Percentiles rank a stretch among this genome's conserved stretches.
phyloP scores from a whole-genome alignment of 2,113 vertebrate genomes.

The Promerops cafer region DNA sequence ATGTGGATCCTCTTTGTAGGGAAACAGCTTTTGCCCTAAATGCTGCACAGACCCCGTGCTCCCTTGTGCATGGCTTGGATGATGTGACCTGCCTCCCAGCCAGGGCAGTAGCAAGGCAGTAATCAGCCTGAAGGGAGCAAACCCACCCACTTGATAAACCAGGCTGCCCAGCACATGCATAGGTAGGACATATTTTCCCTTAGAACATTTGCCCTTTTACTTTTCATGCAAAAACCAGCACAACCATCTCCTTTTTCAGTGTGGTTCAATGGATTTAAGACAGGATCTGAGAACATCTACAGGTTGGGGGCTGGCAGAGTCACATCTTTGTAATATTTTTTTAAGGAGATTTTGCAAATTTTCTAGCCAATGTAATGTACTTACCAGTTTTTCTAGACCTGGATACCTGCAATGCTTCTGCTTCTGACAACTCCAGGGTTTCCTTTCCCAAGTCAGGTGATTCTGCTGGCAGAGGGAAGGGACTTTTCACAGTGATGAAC shows the following conservation, averaged over 20 bases:
- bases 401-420: not conserved
- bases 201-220: not conserved
- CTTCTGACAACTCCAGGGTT: not conserved
- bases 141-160: not conserved
- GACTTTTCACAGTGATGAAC: not conserved
- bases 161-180: not conserved
- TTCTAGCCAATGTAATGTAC: not conserved
- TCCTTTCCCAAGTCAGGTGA: not conserved
- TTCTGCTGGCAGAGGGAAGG: not conserved
- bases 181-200: not conserved
- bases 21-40: not conserved
- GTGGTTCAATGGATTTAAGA: not conserved
- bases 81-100: not conserved
- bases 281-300: not conserved
- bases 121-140: not conserved
- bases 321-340: not conserved
- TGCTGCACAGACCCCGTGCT: rapidly evolving
- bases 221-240: not conserved
- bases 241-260: too few species aligned
- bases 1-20: not conserved
- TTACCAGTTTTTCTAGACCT: not conserved
- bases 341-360: not conserved
- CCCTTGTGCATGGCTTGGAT: rapidly evolving
- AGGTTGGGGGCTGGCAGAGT: not conserved
- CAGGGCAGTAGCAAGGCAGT: not conserved